Evolutionary conservation across 2,113 vertebrate species (phyloP), one percentile per base, ranked within the genome.

Genomic region (Hypanus sabinus): DNA sequence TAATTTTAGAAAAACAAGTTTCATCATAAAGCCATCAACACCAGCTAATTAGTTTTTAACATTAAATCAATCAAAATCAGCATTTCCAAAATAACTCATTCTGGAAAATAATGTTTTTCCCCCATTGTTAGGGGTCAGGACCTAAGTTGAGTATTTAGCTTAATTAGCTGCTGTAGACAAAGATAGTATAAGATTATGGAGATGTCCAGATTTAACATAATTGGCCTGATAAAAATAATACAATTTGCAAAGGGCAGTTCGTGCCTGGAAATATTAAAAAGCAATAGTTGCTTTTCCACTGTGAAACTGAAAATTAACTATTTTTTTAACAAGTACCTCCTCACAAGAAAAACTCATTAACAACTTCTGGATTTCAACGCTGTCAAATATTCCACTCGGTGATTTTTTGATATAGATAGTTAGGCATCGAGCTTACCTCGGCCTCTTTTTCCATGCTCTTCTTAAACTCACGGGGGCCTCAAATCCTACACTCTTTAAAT

Each of bases 11-110:
- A 5, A 87, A 87, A 60, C 83, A 87, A 27, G 81, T 20, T 18
- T 20, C 46, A 57, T 85, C 81, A 85, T 57, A 85, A 85, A 87
- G 83, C 24, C 55, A 30, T 60, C 83, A 87, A 60, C 27, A 11
- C 57, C 83, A 30, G 83, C 83, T 87, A 60, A 87, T 87, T 87
- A 60, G 57, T 60, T 87, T 73, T 87, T 60, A 57, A 87, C 30
- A 55, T 24, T 30, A 87, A 60, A 87, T 87, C 46, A 1, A 87
- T 87, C 83, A 87, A 60, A 60, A 60, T 87, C 46, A 87, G 46
- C 55, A 60, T 87, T 60, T 11, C 30, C 83, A 87, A 87, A 87
- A 60, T 30, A 60, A 87, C 83, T 87, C 46, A 57, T 27, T 55
- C 81, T 87, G 81, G 3, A 60, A 24, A 14, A 9, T 85, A 46